Evolutionary conservation across 1,140 invertebrate genomes (phyloP).

Genomic region (Drosophila burlai): DNA sequence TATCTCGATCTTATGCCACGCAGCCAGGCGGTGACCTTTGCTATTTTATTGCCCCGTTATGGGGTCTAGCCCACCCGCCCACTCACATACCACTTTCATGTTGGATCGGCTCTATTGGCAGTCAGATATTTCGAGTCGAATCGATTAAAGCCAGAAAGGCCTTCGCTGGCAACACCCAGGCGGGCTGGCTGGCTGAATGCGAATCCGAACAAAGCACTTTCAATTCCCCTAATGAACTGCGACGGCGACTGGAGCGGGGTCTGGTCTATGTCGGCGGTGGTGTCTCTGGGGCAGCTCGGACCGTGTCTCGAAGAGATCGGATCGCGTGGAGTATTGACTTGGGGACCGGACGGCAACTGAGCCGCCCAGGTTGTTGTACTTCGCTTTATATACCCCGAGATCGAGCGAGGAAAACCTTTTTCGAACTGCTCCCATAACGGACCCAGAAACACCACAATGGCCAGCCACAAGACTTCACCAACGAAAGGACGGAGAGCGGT

Average conservation of each 20-base stretch:
- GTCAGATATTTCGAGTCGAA: conserved; percentile 68
- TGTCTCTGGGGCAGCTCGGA: conserved; percentile 26
- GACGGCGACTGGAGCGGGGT: conserved; percentile 49
- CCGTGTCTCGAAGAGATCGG: conserved; percentile 32
- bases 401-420: conserved; percentile 72
- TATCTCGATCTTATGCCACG: conserved; percentile 47
- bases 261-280: background rate
- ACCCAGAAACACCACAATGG: conserved; percentile 25
- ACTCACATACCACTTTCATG: conserved; percentile 80
- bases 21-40: conserved; percentile 67
- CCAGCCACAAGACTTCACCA: conserved; percentile 67
- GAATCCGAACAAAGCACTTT: conserved; percentile 67
- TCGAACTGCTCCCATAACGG: conserved; percentile 54
- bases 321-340: conserved; percentile 66
- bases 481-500: conserved; percentile 69
- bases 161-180: conserved; percentile 78
- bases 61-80: conserved; percentile 9
- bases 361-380: conserved; percentile 79
- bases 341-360: conserved; percentile 76
- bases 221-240: conserved; percentile 77
- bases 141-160: conserved; percentile 75
- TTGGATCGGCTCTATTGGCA: conserved; percentile 40
- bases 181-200: conserved; percentile 59
- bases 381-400: conserved; percentile 75
- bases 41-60: conserved; percentile 19